Evolutionary conservation across 2,888 invertebrate genomes (phyloP), one percentile per base, ranked within the genome.

Genomic region (Shargacucullia verbasci): DNA sequence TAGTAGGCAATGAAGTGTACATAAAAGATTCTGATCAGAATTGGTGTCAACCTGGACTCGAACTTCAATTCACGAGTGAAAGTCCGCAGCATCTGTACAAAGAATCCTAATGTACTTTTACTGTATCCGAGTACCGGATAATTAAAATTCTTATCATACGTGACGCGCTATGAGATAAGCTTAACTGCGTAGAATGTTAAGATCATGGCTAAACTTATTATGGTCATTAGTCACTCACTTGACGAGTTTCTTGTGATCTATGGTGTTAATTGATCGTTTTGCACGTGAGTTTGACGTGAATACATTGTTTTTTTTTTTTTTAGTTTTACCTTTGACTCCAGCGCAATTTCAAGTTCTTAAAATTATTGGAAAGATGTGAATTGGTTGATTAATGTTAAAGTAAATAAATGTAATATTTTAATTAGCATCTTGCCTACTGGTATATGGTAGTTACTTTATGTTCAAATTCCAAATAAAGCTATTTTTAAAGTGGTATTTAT

Each of bases 131-230:
- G 39, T 40, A 29, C 39, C 38, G 35, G 47, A 61, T 56, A 29
- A 52, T 62, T 63, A 56, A 45, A 31, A 63, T 74, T 68, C 50
- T 54, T 71, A 71, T 59, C 68, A 40, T 52, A 47, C 13, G 54
- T 74, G 69, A 70, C 63, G 59, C 45, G 46, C 50, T 59, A 41
- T 57, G 55, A 70, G 78, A 81, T 80, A 74, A 81, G 63, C 55
- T 65, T 59, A 52, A 73, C 62, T 76, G 71, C 72, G 79, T 58
- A 79, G 54, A 78, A 80, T 76, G 79, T 71, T 73, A 83, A 82
- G 83, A 85, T 84, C 82, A 82, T 61, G 84, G 84, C 72, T 79
- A 70, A 69, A 66, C 47, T 60, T 73, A 66, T 78, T 74, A 63
- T 54, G 41, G 53, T 59, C 47, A 58, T 59, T 73, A 65, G 44